Percentiles rank a stretch among this genome's conserved stretches.
Conservation (phyloP, 2,797 vertebrate species). For the Sandelia bainsii region DNA sequence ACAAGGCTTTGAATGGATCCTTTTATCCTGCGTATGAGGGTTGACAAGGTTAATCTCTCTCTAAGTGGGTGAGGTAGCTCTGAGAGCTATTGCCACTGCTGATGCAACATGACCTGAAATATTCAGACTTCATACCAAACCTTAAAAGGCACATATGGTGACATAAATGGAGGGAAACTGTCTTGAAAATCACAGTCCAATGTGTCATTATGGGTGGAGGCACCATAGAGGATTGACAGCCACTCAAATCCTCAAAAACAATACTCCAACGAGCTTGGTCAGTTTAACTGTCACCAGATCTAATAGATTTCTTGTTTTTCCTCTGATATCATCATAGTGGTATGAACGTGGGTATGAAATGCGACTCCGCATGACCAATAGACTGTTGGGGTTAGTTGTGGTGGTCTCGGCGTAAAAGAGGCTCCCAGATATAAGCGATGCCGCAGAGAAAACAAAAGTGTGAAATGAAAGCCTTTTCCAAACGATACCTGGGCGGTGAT, state of each 20-base stretch:
- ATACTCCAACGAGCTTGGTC: background rate
- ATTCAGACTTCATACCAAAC: background rate
- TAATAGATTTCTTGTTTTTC: conserved; percentile 29
- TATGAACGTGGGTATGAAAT: conserved; percentile 45
- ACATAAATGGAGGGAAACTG: too few relatives aligned
- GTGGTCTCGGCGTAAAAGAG: conserved; percentile 24
- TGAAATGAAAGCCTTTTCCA: conserved; percentile 64
- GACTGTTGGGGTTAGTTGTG: conserved; percentile 38
- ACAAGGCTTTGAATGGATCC: conserved; percentile 52
- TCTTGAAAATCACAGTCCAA: too few relatives aligned
- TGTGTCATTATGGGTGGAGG: too few relatives aligned
- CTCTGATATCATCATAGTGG: conserved; percentile 17
- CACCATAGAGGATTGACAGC: too few relatives aligned
- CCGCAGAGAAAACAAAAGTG: conserved; percentile 58
- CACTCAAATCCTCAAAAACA: background rate
- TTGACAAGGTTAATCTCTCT: conserved; percentile 52
- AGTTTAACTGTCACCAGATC: conserved; percentile 11
- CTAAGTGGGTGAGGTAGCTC: conserved; percentile 36
- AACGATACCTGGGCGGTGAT: conserved; percentile 36
- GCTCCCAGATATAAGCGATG: background rate
- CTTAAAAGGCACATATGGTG: background rate
- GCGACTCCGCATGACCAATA: conserved; percentile 61
- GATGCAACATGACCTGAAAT: background rate
- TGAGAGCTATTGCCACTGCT: background rate
- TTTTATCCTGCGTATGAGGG: conserved; percentile 40